Base-by-base conservation (phyloP, 1,140 invertebrate species). In the Philopotamus ludificatus region DNA sequence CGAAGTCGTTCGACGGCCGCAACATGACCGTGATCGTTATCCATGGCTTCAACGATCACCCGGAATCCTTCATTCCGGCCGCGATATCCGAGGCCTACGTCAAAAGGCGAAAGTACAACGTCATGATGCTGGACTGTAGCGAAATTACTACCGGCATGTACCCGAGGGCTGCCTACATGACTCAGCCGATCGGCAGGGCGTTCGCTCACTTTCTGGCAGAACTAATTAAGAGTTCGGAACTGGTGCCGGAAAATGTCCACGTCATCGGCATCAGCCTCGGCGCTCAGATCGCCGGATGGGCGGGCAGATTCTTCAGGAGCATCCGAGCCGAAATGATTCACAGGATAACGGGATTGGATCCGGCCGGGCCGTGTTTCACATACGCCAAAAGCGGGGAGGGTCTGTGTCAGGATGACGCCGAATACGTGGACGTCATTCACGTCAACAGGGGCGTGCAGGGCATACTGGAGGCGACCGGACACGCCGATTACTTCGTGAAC, bases 401-500 rank as follows among this genome's bases (percentile, higher is more conserved):
- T 55, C 73, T 89, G 9, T 86, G 89, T 71, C 80, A 80, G 70
- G 75, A 72, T 34, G 87, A 89, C 69, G 87, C 83, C 0, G 54
- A 72, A 1, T 86, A 84, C 67, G 86, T 88, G 0, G 84, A 87
- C 66, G 79, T 86, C 0, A 81, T 89, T 34, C 87, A 89, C 71
- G 85, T 86, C 0, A 85, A 86, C 70, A 82, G 76, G 70, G 75
- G 82, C 63, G 61, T 77, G 12, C 80, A 84, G 70, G 87, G 87
- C 1, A 83, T 85, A 41, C 72, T 80, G 12, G 76, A 82, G 61
- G 71, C 85, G 0, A 72, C 88, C 8, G 85, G 85, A 3, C 81
- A 86, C 70, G 80, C 82, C 9, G 87, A 89, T 72, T 89, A 85
- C 71, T 86, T 82, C 66, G 80, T 85, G 1, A 87, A 88, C 59